phyloP scores from a whole-genome alignment of 2,113 vertebrate genomes.

The Nothobranchius kuhntae region DNA sequence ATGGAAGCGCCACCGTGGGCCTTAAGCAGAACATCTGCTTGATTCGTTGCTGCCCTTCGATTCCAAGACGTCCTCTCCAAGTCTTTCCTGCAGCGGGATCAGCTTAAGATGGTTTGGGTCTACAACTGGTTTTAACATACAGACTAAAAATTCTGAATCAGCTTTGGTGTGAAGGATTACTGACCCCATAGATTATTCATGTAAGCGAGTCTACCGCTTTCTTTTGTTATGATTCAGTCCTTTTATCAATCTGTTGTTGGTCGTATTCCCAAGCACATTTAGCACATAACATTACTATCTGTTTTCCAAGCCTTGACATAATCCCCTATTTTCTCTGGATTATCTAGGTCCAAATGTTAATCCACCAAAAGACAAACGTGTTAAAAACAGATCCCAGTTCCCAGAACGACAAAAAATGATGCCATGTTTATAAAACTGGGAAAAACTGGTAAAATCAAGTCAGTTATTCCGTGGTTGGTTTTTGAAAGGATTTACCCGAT shows the following conservation, averaged over 20 bases:
- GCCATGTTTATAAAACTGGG: conserved; percentile 8
- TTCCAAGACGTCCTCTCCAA: no score
- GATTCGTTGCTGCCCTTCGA: no score
- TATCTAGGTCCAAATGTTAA: conserved; percentile 1
- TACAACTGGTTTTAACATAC: no score
- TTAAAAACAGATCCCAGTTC: neutral
- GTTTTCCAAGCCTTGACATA: neutral
- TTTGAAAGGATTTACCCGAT: neutral
- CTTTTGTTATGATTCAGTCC: neutral
- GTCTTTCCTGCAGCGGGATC: no score
- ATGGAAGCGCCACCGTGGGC: no score
- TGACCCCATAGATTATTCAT: neutral
- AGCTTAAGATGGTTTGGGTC: no score
- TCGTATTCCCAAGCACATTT: neutral
- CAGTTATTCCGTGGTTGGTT: neutral
- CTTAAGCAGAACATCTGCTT: no score
- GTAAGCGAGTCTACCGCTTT: neutral
- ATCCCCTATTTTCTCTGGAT: neutral
- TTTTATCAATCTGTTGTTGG: neutral
- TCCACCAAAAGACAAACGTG: conserved; percentile 3
- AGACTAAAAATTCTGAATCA: no score
- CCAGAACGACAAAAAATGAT: neutral
- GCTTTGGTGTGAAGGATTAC: no score
- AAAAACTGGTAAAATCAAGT: neutral
- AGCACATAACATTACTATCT: neutral